Percentiles rank a stretch among this genome's conserved stretches.
phyloP scores from a whole-genome alignment of 2,113 vertebrate genomes.

The Paedocypris sp. region DNA sequence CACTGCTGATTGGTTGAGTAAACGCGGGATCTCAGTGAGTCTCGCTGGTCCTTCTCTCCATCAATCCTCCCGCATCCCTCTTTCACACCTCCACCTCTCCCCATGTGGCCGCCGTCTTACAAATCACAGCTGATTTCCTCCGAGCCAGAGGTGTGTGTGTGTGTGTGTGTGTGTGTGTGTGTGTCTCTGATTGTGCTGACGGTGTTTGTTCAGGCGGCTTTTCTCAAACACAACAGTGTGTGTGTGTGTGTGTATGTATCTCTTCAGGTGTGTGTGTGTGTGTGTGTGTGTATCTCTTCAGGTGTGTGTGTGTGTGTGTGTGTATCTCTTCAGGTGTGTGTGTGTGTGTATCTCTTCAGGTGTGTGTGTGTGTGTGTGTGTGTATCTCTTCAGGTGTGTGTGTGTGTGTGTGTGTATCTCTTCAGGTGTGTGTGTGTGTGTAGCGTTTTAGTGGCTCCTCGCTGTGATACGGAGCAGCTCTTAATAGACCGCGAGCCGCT shows the following conservation, averaged over 20 bases:
- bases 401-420: not conserved
- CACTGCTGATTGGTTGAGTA: slow-evolving; percentile 20
- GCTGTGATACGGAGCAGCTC: slow-evolving; percentile 26
- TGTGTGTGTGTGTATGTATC: not conserved
- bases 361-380: too few species aligned
- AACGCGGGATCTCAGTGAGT: too few species aligned
- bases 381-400: not conserved
- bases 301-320: slow-evolving; percentile 13
- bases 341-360: too few species aligned
- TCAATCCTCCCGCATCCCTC: not conserved
- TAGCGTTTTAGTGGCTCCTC: too few species aligned
- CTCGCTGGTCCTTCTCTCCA: slow-evolving; percentile 9
- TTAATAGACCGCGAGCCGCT: slow-evolving; percentile 29
- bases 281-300: slow-evolving; percentile 24
- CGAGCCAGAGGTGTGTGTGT: slow-evolving; percentile 4
- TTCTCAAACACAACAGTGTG: slow-evolving; percentile 8
- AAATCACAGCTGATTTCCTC: slow-evolving; percentile 34
- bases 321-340: slow-evolving; percentile 1
- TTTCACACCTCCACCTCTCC: slow-evolving; percentile 5
- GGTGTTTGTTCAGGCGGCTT: slow-evolving; percentile 11
- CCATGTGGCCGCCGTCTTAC: slow-evolving; percentile 19
- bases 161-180: slow-evolving; percentile 5
- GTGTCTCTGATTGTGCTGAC: slow-evolving; percentile 20
- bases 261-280: slow-evolving; percentile 9
- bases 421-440: not conserved